Conservation (phyloP, 2,113 vertebrate species). For the Dendrocopos noguchii region DNA sequence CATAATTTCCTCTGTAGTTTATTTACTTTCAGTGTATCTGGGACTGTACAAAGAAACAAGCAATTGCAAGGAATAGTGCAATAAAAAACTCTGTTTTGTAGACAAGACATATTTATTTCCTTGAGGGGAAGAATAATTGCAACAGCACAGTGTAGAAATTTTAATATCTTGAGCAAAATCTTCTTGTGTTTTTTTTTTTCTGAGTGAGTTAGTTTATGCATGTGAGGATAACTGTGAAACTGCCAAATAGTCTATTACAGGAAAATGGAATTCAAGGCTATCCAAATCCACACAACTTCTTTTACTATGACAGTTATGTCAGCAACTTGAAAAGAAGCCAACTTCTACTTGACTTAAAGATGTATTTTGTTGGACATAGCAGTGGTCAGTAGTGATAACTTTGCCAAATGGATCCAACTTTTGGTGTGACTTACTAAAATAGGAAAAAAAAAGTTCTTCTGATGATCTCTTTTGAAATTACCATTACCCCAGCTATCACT, state of each 20-base stretch:
- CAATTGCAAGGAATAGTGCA: neutral
- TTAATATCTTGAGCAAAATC: conserved; percentile 6
- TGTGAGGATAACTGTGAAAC: neutral
- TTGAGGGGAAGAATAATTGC: neutral
- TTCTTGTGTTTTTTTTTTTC: neutral
- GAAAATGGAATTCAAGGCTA: conserved; percentile 1
- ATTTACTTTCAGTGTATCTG: neutral
- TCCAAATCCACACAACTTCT: neutral
- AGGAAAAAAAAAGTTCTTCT: neutral
- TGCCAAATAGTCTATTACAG: neutral
- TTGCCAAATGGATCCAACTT: neutral
- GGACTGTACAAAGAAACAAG: neutral
- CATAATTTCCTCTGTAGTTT: neutral
- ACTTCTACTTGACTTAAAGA: conserved; percentile 10
- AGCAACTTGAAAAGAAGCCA: conserved; percentile 6
- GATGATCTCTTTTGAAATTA: neutral
- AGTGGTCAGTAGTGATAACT: neutral
- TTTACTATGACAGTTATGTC: neutral
- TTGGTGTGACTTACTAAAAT: neutral
- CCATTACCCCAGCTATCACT: neutral
- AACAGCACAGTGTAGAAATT: neutral
- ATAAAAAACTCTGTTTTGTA: neutral
- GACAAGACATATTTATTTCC: neutral
- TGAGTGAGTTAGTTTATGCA: neutral
- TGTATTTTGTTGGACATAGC: neutral